Base-by-base conservation (phyloP, 2,797 vertebrate species). In the Melanotaenia nigrans region DNA sequence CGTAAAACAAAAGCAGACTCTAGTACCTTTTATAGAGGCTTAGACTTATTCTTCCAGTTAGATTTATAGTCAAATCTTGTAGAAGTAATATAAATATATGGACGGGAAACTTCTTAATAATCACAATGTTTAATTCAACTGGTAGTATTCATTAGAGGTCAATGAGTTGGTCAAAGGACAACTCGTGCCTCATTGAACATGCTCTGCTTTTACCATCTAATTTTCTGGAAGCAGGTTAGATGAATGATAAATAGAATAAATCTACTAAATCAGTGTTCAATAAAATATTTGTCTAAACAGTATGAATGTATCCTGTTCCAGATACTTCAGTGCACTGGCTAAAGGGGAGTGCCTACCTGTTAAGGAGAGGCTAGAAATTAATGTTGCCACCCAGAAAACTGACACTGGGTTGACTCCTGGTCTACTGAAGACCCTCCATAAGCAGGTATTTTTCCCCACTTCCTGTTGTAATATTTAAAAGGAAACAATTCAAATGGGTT, bases 251-350 rank as follows among this genome's bases (percentile, higher is more conserved):
- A 40, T 9, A 64, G 12, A 36, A 14, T 40, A 5, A 64, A 54
- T 45, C 51, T 53, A 47, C 61, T n/a, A n/a, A n/a, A n/a, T n/a
- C 22, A n/a, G 20, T 56, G 18, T 68, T 68, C 30, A 45, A 65
- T 60, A 58, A 20, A 36, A 42, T 24, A 51, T 22, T 13, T 49
- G 28, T 81, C 24, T 32, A 24, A 61, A 65, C 57, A 45, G 61
- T 30, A n/a, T 56, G 5, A 67, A 18, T 56, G 10, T 64, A 1
- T 57, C 32, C 1, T 81, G 49, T 71, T 35, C 14, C 82, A 98
- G 97, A 69, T 99, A 98, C 81, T 99, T 99, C 77, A 87, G 78
- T 73, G 96, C 96, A 0, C 81, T 98, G 79, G 95, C 95, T 10
- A 93, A 93, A 86, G 96, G 96, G 9, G 93, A 96, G 56, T 61